Base-by-base conservation (phyloP, 2,113 vertebrate genomes). In the Calyptomena viridis region DNA sequence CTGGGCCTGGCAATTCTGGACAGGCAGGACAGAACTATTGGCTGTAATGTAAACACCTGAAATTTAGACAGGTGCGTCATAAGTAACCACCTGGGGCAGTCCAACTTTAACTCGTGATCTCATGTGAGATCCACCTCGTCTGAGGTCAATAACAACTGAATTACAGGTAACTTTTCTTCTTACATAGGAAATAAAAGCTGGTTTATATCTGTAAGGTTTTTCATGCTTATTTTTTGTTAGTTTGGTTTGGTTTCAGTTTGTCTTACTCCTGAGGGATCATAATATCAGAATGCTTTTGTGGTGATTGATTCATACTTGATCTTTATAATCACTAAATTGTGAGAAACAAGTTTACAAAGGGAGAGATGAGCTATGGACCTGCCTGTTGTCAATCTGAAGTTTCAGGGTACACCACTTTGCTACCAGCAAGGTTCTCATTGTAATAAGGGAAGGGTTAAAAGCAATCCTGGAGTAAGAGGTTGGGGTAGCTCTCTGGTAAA, bases 381-480 rank as follows among this genome's bases (percentile, higher is more conserved):
- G 14, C 30, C 12, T 30, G 5, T 35, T 27, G 19, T 73, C 0
- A 0, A 23, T 44, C 19, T 0, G 3, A 44, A 58, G 27, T 72
- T 91, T 77, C 55, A 50, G 76, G 20, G 28, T 12, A 23, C 37
- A 11, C 11, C 16, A 8, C 40, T 63, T 88, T 58, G 13, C 63
- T 31, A 14, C 37, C 8, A 11, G 23, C 42, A 31, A 40, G 6
- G 10, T 62, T 90, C n/a, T 52, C 12, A 9, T 22, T 63, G 21
- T 50, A 28, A 27, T 7, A 55, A 69, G 20, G 47, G 30, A 47
- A 66, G 13, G 20, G 21, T 66, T 81, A 28, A 2, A 0, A 53
- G 42, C 47, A 69, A 24, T 20, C 8, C 5, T n/a, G 30, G 15
- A 22, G 27, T 40, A 44, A 39, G 37, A 62, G 18, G 55, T 50